A percentile compares a stretch with the other conserved stretches of the same genome.
Evolutionary conservation across 92 coral and sea anemone genomes (phyloP).

Genomic region (Plumapathes pennacea): DNA sequence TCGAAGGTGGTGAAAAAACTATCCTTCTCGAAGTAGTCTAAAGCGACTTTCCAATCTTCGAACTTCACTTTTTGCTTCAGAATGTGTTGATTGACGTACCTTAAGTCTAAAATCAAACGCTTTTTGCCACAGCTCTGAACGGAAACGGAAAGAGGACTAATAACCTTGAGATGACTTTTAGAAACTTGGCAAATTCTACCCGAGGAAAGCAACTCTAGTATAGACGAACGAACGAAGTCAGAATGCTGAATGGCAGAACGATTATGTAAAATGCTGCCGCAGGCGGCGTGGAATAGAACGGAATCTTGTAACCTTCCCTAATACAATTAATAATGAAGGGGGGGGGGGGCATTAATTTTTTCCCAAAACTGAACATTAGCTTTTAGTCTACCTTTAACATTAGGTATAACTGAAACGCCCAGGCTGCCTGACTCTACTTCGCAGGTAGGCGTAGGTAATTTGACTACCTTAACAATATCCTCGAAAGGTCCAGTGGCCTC

Average conservation of each 20-base stretch:
- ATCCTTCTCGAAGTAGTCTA: constrained; percentile 5
- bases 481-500: constrained; percentile 6
- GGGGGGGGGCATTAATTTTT: constrained; percentile 26
- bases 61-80: constrained; percentile 22
- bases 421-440: constrained; percentile 1
- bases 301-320: constrained; percentile 25
- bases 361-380: constrained; percentile 28
- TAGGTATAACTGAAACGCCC: background rate
- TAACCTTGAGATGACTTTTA: constrained; percentile 7
- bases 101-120: constrained; percentile 23
- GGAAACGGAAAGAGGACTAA: constrained; percentile 36
- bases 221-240: constrained; percentile 25
- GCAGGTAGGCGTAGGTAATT: background rate
- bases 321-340: constrained; percentile 18
- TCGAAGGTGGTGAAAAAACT: constrained; percentile 25
- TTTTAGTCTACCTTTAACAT: constrained; percentile 40
- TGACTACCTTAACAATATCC: constrained; percentile 15
- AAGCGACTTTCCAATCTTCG: constrained; percentile 25
- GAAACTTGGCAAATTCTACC: constrained; percentile 11
- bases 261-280: constrained; percentile 7
- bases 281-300: constrained; percentile 25
- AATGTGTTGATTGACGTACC: constrained; percentile 31
- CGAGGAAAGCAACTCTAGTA: constrained; percentile 15
- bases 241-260: constrained; percentile 24
- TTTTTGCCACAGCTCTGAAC: constrained; percentile 29